These are phyloP conservation scores for Microctenopoma lineatum DNA, from an alignment of 2,797 vertebrate species.

Conservation along the genomic window DNA sequence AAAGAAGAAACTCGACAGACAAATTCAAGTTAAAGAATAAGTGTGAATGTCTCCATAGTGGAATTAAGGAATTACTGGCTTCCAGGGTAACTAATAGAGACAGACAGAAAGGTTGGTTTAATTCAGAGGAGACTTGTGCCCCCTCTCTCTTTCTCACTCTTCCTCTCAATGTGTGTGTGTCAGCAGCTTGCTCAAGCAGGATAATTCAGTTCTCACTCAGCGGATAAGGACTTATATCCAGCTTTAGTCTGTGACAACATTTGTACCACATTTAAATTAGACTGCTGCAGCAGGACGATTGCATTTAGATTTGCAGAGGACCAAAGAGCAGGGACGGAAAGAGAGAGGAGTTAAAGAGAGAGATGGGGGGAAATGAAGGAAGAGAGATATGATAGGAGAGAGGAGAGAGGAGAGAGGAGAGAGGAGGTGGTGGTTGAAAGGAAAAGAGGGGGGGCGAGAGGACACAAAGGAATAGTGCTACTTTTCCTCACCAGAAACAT, in stretches of 20 bases:
- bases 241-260: constrained; percentile 79
- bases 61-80: constrained; percentile 68
- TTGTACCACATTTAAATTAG: constrained; percentile 80
- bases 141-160: constrained; percentile 32
- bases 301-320: constrained; percentile 67
- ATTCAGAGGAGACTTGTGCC: constrained; percentile 60
- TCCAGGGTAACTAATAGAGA: constrained; percentile 65
- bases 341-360: constrained; percentile 22
- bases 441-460: constrained; percentile 34
- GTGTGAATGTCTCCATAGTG: constrained; percentile 52
- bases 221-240: constrained; percentile 78
- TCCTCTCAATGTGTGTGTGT: constrained; percentile 59
- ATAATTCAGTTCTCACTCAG: constrained; percentile 78
- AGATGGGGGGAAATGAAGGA: constrained; percentile 26
- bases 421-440: constrained; percentile 28
- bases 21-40: constrained; percentile 44
- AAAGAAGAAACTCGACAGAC: constrained; percentile 27
- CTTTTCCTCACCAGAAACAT: constrained; percentile 73
- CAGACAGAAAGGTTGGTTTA: constrained; percentile 64
- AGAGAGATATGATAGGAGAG: constrained; percentile 17
- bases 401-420: background rate
- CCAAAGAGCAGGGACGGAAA: constrained; percentile 9
- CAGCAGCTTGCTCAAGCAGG: constrained; percentile 76
- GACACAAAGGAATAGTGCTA: constrained; percentile 77
- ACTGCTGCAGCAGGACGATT: constrained; percentile 76